Conservation (phyloP, 2,888 invertebrate species). For the Taenaris catops region DNA sequence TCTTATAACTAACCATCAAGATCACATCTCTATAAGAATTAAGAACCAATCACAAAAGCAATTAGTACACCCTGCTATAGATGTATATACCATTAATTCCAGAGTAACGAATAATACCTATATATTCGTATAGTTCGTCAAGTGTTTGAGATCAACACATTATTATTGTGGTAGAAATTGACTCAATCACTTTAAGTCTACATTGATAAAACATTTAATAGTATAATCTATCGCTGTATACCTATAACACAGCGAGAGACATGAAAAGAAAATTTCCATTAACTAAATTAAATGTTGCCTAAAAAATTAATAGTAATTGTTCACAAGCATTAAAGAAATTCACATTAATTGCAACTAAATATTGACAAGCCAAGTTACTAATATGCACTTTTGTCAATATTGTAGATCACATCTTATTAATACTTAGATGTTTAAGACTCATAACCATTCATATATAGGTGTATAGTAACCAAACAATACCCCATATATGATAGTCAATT, state of each 20-base stretch:
- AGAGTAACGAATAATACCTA: conserved; percentile 23
- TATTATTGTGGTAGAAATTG: conserved; percentile 53
- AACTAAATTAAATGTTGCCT: conserved; percentile 44
- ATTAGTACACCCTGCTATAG: conserved; percentile 33
- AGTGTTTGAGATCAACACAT: conserved; percentile 69
- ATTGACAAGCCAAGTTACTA: conserved; percentile 49
- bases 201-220: conserved; percentile 31
- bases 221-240: conserved; percentile 35
- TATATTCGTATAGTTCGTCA: conserved; percentile 45
- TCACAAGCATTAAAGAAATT: conserved; percentile 49
- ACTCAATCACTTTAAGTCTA: conserved; percentile 64
- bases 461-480: too few relatives aligned
- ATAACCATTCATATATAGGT: too few relatives aligned
- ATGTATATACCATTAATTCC: conserved; percentile 6
- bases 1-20: conserved; percentile 24
- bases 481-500: too few relatives aligned
- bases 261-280: conserved; percentile 47
- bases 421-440: too few relatives aligned
- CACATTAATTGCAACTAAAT: conserved; percentile 66
- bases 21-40: conserved; percentile 20
- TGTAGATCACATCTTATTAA: too few relatives aligned
- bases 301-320: conserved; percentile 51
- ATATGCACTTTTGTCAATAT: conserved; percentile 33
- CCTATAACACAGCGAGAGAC: conserved; percentile 39
- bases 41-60: conserved; percentile 18